phyloP scores from a whole-genome alignment of 2,797 vertebrate species.

The Lemur catta region DNA sequence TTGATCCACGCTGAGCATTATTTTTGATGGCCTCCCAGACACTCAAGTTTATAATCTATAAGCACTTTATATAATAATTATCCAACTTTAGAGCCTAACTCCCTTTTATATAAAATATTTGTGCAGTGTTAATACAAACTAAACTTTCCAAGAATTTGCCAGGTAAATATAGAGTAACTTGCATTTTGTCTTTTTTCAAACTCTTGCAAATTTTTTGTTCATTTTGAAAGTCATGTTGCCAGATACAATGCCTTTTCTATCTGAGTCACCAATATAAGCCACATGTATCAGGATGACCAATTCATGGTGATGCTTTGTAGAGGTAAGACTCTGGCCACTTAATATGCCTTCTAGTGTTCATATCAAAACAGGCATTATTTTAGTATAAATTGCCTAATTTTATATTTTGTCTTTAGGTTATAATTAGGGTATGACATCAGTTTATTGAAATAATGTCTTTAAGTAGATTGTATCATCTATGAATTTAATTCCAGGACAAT shows the following conservation, averaged over 20 bases:
- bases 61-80: neutral
- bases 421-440: neutral
- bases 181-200: neutral
- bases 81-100: neutral
- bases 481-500: neutral
- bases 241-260: neutral
- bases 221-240: neutral
- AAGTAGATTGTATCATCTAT: neutral
- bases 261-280: neutral
- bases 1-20: neutral
- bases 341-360: neutral
- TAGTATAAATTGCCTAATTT: neutral
- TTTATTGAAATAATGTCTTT: neutral
- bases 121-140: neutral
- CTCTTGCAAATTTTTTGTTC: neutral
- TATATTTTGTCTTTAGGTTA: neutral
- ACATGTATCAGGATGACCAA: neutral
- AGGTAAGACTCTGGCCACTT: neutral
- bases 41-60: neutral
- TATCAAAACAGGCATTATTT: neutral
- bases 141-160: neutral
- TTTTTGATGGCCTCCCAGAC: neutral
- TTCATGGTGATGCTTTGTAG: neutral
- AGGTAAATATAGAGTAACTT: neutral
- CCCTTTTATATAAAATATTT: neutral